Percentiles rank a stretch among this genome's conserved stretches.
These are phyloP conservation scores for Sylvilagus floridanus DNA, from an alignment of 2,797 vertebrate species.

Conservation along the genomic window DNA sequence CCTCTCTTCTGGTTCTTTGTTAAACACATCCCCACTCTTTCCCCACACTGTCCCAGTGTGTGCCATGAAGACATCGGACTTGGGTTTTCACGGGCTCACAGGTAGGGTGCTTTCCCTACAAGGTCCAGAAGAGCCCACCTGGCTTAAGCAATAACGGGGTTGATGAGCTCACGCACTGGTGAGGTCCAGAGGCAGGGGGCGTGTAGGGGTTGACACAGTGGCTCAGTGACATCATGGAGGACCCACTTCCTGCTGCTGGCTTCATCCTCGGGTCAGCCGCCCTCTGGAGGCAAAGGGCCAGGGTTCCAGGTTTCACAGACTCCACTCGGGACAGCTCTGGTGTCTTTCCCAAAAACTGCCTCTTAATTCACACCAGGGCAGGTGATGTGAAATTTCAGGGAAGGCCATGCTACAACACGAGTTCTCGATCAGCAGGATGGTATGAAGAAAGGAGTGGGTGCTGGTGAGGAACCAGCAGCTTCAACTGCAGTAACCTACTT, in stretches of 20 bases:
- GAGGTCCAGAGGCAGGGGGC: background rate
- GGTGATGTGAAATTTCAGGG: background rate
- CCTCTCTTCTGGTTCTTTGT: too few relatives aligned
- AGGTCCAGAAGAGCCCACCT: background rate
- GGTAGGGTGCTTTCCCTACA: background rate
- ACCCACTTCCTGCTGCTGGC: background rate
- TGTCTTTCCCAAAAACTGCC: constrained; percentile 7
- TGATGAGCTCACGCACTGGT: background rate
- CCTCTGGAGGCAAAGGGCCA: background rate
- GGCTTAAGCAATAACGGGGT: background rate
- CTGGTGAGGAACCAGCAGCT: background rate
- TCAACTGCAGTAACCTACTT: background rate
- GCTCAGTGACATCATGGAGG: background rate
- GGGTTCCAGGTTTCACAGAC: background rate
- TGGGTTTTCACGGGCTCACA: background rate
- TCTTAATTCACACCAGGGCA: background rate
- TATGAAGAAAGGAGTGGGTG: background rate
- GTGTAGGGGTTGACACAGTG: background rate
- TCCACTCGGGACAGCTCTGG: background rate
- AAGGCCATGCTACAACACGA: background rate
- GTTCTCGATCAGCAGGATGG: background rate
- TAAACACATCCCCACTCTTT: background rate
- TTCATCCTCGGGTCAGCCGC: background rate
- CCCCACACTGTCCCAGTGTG: background rate
- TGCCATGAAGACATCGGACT: background rate